Evolutionary conservation across 2,888 invertebrate species (phyloP), one percentile per base, ranked within the genome.

Genomic region (Meloe dianella): DNA sequence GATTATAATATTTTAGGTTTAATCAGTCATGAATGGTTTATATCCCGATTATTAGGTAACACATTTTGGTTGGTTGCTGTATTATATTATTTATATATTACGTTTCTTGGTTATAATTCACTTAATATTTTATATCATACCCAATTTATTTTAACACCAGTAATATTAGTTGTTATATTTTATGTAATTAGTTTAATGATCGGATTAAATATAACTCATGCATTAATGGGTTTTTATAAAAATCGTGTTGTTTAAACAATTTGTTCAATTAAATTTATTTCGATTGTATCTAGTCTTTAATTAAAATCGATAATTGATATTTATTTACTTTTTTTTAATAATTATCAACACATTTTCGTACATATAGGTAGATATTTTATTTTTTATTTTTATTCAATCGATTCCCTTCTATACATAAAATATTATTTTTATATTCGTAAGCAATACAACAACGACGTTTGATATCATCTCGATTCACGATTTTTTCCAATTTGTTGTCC

Each of bases 41-140:
- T 96, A 27, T 91, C 96, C 0, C 88, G 92, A 71, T 86, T 98
- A 57, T 85, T 98, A 72, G 96, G 97, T 60, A 98, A 98, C 84
- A 90, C 95, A 0, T 90, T 98, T 78, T 98, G 98, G 97, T 86
- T 98, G 64, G 88, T 96, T 38, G 95, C 96, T 6, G 86, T 94
- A 69, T 87, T 92, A 67, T 98, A 98, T 85, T 98, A 98, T 82
- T 87, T 97, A 71, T 98, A 98, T 83, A 97, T 98, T 78, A 97
- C 98, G 38, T 98, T 98, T 85, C 87, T 98, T 67, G 98, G 98
- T 74, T 98, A 98, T 81, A 96, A 94, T 84, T 94, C 95, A 83
- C 87, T 98, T 70, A 93, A 95, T 47, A 93, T 94, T 82, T 85
- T 98, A 60, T 92, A 92, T 74, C 93, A 92, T 80, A 95, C 96